A percentile compares a stretch with the other conserved stretches of the same genome.
Evolutionary conservation across 2,888 invertebrate species (phyloP).

Genomic region (Micoletzkya japonica): DNA sequence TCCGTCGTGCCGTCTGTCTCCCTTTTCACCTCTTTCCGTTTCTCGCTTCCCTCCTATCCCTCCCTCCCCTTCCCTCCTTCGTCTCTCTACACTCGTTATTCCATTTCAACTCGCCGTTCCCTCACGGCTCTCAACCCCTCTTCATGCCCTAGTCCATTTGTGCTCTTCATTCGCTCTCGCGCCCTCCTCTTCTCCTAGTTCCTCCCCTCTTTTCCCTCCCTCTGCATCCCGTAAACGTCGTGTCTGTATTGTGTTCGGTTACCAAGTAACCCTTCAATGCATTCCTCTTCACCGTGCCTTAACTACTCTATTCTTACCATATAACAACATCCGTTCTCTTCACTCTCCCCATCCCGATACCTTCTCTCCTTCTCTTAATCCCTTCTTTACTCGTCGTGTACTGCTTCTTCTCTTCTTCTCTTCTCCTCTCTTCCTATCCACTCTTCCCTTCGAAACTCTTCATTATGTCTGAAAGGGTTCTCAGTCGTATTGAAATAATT

Average conservation of each 20-base stretch:
- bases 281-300: background rate
- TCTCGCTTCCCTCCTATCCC: background rate
- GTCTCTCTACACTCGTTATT: background rate
- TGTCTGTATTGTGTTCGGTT: no score
- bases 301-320: background rate
- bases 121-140: background rate
- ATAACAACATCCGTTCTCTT: background rate
- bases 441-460: conserved; percentile 3
- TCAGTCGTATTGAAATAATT: no score
- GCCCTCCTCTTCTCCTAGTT: background rate
- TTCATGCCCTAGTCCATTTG: background rate
- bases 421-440: background rate
- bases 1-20: background rate
- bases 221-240: background rate
- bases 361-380: background rate
- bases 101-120: background rate
- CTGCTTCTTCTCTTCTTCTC: background rate
- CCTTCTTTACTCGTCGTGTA: background rate
- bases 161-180: background rate
- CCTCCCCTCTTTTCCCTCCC: background rate
- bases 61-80: conserved; percentile 9
- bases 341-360: background rate
- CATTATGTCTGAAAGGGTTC: no score
- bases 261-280: background rate
- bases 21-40: background rate